Evolutionary conservation across 2,797 vertebrate genomes (phyloP), one percentile per base, ranked within the genome.

Genomic region (Phoeniculus purpureus): DNA sequence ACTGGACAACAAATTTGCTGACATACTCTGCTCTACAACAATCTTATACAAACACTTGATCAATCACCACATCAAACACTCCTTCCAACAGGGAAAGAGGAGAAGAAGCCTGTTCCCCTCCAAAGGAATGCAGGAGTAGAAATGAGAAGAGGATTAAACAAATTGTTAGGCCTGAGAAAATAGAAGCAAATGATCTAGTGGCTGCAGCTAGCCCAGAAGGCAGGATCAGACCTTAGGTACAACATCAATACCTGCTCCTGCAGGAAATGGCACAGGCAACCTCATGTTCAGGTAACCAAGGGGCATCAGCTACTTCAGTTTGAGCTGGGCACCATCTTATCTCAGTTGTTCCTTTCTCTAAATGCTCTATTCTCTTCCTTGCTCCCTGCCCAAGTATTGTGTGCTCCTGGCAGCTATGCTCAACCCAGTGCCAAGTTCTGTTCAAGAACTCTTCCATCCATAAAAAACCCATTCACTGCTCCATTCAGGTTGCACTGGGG

Each of bases 351-450:
- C 40, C 50, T 51, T 51, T 37, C 73, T 76, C 80, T 32, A 60
- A 62, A 78, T 14, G 37, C 40, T 51, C 58, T 64, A 59, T 6
- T 91, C 73, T 64, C 34, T 64, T 85, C 73, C 40, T 74, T 52
- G 23, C 77, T 77, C 51, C 59, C 50, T 75, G 22, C 34, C 71
- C 5, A 60, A 91, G 77, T 18, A 54, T 7, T 82, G 40, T 21
- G 73, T 70, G 70, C 40, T 87, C 66, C 73, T 76, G 61, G 67
- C 78, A 95, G 67, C 90, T 68, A 15, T 7, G 25, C 58, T 77
- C 76, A 85, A 31, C n/a, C 26, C 70, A 45, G 66, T 54, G 79
- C 86, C 90, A 94, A 94, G 74, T 83, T 75, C 27, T 60, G 27
- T 17, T 88, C 29, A 45, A 81, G 73, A 88, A 78, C 84, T 65